Conservation (phyloP, 2,113 vertebrate species). For the Microcebus tavaratra region DNA sequence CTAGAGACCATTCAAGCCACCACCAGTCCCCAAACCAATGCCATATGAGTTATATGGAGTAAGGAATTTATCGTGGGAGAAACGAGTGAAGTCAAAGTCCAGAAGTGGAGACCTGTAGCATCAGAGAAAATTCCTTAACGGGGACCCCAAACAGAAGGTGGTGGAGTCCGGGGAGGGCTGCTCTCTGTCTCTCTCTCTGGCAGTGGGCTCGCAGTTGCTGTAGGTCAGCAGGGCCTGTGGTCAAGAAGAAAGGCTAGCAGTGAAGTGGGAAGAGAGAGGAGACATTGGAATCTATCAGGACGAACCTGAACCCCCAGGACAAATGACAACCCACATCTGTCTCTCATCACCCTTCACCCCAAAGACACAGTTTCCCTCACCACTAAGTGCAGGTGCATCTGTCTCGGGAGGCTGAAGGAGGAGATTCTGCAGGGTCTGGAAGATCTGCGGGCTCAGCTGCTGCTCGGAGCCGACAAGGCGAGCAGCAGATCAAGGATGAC, state of each 20-base stretch:
- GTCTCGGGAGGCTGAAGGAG: not conserved
- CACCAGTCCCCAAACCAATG: not conserved
- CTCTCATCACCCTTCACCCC: not conserved
- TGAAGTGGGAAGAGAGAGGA: not conserved
- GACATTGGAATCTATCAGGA: not conserved
- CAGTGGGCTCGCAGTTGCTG: not conserved
- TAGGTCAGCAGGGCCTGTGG: not conserved
- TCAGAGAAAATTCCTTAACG: not conserved
- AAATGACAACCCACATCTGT: not conserved
- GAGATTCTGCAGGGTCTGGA: not conserved
- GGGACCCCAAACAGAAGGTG: not conserved
- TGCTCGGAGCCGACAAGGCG: not conserved
- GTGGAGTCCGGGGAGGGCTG: not conserved
- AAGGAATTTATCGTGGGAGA: not conserved
- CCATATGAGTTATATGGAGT: not conserved
- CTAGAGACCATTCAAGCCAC: not conserved
- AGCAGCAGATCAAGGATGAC: rapidly evolving
- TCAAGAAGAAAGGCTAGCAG: not conserved
- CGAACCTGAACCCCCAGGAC: not conserved
- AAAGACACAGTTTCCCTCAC: not conserved
- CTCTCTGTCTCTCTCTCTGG: not conserved
- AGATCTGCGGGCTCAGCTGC: not conserved
- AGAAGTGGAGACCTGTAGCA: not conserved
- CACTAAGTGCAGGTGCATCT: not conserved
- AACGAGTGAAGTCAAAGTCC: not conserved